Conservation (phyloP, 1,140 invertebrate genomes). For the Linepithema humile region DNA sequence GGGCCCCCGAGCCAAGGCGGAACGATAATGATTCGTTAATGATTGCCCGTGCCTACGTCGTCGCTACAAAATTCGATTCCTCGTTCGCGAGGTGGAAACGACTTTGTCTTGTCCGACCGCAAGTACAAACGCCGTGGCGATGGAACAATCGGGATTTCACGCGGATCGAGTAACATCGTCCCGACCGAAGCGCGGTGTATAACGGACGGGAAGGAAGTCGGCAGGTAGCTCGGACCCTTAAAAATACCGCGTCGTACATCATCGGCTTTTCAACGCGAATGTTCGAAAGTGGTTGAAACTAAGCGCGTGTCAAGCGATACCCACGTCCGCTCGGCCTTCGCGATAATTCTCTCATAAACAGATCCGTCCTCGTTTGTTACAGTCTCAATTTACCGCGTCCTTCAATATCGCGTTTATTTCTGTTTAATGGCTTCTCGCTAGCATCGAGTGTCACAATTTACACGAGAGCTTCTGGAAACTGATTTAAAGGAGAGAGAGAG, state of each 20-base stretch:
- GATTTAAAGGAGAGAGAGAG: neutral
- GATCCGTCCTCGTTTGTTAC: constrained; percentile 28
- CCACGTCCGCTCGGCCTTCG: constrained; percentile 4
- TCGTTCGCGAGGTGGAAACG: constrained; percentile 40
- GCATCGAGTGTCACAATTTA: neutral
- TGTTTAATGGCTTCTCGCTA: neutral
- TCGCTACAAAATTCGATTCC: constrained; percentile 37
- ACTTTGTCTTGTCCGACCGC: constrained; percentile 38
- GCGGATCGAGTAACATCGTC: constrained; percentile 62
- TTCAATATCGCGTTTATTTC: constrained; percentile 10
- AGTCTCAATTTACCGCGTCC: constrained; percentile 37
- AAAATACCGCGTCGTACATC: constrained; percentile 47
- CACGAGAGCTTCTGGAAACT: neutral
- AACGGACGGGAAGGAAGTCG: constrained; percentile 15
- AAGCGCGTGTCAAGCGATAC: neutral
- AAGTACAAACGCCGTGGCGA: constrained; percentile 15
- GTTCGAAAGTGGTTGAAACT: constrained; percentile 27
- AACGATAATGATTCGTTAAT: constrained; percentile 82
- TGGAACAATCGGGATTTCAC: constrained; percentile 75
- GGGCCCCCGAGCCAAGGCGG: constrained; percentile 58
- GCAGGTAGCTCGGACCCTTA: constrained; percentile 41
- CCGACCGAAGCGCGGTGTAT: constrained; percentile 50
- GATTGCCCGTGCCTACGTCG: constrained; percentile 68
- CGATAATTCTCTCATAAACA: constrained; percentile 33
- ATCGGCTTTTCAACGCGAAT: constrained; percentile 43